Base-by-base conservation (phyloP, 2,888 invertebrate species). In the Drosophila incognita region DNA sequence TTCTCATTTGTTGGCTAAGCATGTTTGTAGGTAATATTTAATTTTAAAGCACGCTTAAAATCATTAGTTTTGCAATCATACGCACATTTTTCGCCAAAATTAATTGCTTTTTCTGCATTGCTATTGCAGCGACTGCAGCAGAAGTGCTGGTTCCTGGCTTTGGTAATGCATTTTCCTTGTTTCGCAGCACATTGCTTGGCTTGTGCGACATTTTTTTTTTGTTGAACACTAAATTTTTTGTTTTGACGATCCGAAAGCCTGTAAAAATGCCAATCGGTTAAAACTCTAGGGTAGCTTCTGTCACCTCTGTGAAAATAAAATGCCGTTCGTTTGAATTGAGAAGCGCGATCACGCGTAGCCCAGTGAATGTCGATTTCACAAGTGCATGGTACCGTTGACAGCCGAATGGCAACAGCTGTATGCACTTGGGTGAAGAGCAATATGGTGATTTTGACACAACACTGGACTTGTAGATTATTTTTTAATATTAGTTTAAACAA, bases 271-370 rank as follows among this genome's bases (percentile, higher is more conserved):
- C 57, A 62, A 48, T 52, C 52, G 56, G 35, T 38, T 36, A 49
- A 65, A 70, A 46, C 52, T 59, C 24, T 51, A 48, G 40, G 31
- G 42, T 51, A 36, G 52, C 54, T 54, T 56, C 69, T 48, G 46
- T 77, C 63, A 66, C n/a, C 65, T 38, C 24, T 70, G 74, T 69
- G 77, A 82, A 81, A 82, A 81, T 68, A 83, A 89, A 91, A 91
- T 90, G 90, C 90, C 90, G 90, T 91, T 90, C 71, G 74, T 89
- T 87, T 85, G 71, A 90, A 87, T 87, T 84, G 36, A 27, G 69
- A 85, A 89, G 85, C 89, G 85, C 73, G 72, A 68, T 74, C 53
- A 21, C 48, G 24, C 51, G 76, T 62, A 21, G 15, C 24, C 10
- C 10, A 2, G 52, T 54, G 72, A 83, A 71, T 62, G 36, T 15